Conservation (phyloP, 2,113 vertebrate species). For the Apeltes quadracus region DNA sequence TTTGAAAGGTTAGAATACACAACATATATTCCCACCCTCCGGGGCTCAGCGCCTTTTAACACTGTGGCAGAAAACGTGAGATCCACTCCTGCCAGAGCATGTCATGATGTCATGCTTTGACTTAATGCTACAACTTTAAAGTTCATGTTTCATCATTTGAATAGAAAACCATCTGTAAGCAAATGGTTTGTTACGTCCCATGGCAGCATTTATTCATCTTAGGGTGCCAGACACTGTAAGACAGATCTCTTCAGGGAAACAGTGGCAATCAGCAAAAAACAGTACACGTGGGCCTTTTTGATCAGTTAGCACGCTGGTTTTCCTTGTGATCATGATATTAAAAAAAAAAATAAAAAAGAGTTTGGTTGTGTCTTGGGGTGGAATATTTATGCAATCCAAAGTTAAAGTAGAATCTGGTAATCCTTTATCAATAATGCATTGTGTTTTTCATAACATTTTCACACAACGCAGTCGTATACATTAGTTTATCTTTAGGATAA, state of each 20-base stretch:
- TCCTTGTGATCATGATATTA: not conserved
- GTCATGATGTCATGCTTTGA: constrained; percentile 59
- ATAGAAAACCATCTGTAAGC: constrained; percentile 33
- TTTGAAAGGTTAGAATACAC: constrained; percentile 12
- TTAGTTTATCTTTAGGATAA: not conserved
- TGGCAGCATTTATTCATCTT: constrained; percentile 42
- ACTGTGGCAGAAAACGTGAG: constrained; percentile 42
- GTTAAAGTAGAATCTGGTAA: not conserved
- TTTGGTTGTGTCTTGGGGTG: not conserved
- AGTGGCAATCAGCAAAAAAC: constrained; percentile 11
- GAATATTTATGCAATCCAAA: not conserved
- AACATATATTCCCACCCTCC: constrained; percentile 25
- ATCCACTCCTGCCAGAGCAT: constrained; percentile 42
- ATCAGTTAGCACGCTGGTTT: constrained; percentile 11
- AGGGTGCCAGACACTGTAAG: constrained; percentile 12
- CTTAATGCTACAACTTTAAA: constrained; percentile 53
- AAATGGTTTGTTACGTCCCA: constrained; percentile 22
- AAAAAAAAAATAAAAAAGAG: not conserved
- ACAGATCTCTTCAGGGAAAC: constrained; percentile 24
- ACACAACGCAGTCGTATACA: not conserved
- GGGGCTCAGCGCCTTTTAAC: constrained; percentile 37
- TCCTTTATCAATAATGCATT: constrained; percentile 1
- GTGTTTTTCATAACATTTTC: not conserved
- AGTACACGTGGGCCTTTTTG: constrained; percentile 12
- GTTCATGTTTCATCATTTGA: constrained; percentile 52